Conservation (phyloP, 2,888 invertebrate species). For the Athalia cordata region DNA sequence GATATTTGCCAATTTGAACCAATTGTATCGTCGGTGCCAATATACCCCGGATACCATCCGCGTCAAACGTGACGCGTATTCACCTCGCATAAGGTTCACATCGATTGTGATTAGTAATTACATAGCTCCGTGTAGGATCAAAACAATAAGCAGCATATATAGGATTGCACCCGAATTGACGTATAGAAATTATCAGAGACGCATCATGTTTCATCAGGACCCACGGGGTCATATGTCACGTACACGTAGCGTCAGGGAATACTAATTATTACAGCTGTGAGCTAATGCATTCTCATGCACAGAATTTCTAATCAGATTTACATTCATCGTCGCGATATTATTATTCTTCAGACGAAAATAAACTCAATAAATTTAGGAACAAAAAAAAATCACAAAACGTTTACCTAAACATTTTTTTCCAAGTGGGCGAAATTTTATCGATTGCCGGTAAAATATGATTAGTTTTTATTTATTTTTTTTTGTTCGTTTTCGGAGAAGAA, state of each 20-base stretch:
- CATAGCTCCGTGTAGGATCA: conserved; percentile 55
- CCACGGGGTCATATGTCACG: conserved; percentile 44
- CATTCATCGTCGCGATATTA: neutral
- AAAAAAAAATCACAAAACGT: too few species aligned
- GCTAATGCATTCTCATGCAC: conserved; percentile 55
- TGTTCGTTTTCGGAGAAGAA: neutral
- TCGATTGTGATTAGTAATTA: conserved; percentile 45
- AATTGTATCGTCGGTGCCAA: neutral
- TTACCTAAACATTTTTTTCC: too few species aligned
- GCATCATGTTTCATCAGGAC: conserved; percentile 59
- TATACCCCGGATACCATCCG: conserved; percentile 11
- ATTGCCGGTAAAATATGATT: too few species aligned
- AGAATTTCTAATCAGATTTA: conserved; percentile 54
- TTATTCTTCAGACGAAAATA: too few species aligned
- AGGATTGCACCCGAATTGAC: conserved; percentile 53
- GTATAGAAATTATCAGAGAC: conserved; percentile 53
- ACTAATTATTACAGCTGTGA: conserved; percentile 63
- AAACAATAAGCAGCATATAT: conserved; percentile 58
- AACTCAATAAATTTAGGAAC: too few species aligned
- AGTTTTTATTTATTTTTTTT: neutral
- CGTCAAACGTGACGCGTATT: conserved; percentile 14
- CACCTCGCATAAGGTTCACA: neutral
- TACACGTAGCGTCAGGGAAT: conserved; percentile 55
- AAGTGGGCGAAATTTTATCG: too few species aligned
- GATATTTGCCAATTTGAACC: conserved; percentile 28